phyloP scores from a whole-genome alignment of 2,797 vertebrate genomes.

The Chelon labrosus region DNA sequence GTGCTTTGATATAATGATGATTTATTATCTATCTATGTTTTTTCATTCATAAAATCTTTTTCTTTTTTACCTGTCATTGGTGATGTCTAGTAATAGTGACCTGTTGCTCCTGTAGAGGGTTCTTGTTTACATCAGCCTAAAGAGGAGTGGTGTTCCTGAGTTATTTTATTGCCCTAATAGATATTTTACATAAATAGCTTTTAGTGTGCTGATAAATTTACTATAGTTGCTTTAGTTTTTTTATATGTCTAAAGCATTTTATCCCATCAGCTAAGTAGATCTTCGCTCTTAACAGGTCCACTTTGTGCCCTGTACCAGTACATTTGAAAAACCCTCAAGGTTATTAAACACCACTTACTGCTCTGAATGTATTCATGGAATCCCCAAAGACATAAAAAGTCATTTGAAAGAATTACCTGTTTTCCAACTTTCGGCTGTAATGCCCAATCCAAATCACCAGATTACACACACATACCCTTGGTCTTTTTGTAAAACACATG shows the following conservation, averaged over 20 bases:
- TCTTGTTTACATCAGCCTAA: no score
- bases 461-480: background rate
- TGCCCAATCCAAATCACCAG: background rate
- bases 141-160: no score
- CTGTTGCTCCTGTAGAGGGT: no score
- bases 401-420: conserved; percentile 1
- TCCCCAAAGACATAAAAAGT: conserved; percentile 12
- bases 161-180: background rate
- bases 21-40: background rate
- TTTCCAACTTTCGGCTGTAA: background rate
- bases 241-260: background rate
- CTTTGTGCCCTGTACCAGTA: conserved; percentile 14
- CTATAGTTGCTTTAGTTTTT: background rate
- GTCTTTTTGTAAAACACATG: background rate
- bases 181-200: background rate
- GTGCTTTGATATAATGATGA: background rate
- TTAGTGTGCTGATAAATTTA: background rate
- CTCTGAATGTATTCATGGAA: conserved; percentile 10
- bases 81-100: background rate
- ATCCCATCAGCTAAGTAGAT: background rate
- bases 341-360: conserved; percentile 11
- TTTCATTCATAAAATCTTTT: no score
- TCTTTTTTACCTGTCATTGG: background rate
- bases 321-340: conserved; percentile 1
- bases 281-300: background rate